Base-by-base conservation (phyloP, 2,113 vertebrate species). In the Meles meles region DNA sequence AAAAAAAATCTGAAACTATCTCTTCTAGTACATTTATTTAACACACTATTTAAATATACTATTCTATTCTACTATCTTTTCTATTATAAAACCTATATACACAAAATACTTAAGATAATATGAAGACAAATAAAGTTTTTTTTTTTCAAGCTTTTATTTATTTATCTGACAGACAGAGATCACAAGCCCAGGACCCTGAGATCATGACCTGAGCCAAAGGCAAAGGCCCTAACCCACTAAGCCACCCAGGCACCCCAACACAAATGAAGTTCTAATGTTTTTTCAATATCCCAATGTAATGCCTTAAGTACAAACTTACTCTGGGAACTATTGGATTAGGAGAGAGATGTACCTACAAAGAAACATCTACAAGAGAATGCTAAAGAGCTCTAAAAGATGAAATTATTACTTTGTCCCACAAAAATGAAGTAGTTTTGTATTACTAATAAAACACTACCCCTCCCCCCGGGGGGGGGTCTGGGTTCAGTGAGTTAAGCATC, bases 301-400 rank as follows among this genome's bases (percentile, higher is more conserved):
- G 17, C n/a, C 67, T 61, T 57, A 34, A 65, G 34, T 72, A 93
- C 15, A 88, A 88, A 88, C n/a, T 81, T 47, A 80, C 4, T 57
- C 42, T 65, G 74, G 27, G 6, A 29, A 79, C 52, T 71, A 55
- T 15, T 72, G 5, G 44, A 72, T 81, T 84, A 79, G 4, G 52
- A 87, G 29, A 82, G 12, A 80, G 18, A 79, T 4, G 25, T 21
- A 65, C 5, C 39, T 18, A 87, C 21, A 83, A 79, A 88, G 42
- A 94, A 71, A 84, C 14, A 96, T 25, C 71, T 80, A 89, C 3
- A 88, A 88, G n/a, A 95, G n/a, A 81, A 90, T 67, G 25, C 57
- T 79, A 76, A 91, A n/a, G 34, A 27, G 37, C 39, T 93, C 94
- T 81, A 90, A 76, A 85, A 93, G 72, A 72, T 80, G 44, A 90